phyloP scores from a whole-genome alignment of 2,113 vertebrate genomes.

The Cololabis saira region DNA sequence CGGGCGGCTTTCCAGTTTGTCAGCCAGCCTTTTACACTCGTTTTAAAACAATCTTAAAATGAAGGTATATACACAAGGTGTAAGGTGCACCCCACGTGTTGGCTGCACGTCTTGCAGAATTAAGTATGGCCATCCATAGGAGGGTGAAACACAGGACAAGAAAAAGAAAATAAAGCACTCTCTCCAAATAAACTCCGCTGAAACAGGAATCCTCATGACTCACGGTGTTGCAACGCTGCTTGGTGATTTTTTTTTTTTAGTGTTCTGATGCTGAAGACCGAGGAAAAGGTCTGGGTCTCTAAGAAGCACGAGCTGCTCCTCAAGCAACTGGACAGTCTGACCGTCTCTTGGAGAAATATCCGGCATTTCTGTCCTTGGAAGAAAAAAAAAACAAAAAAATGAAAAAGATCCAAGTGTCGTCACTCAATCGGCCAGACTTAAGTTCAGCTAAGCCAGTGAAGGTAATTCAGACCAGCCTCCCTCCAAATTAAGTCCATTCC shows the following conservation, averaged over 20 bases:
- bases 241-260: conserved; percentile 77
- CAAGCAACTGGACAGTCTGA: conserved; percentile 65
- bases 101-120: conserved; percentile 65
- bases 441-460: conserved; percentile 51
- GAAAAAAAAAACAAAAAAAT: too few relatives aligned
- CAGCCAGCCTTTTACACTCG: conserved; percentile 76
- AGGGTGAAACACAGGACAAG: conserved; percentile 61
- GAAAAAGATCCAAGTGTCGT: conserved; percentile 70
- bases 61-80: conserved; percentile 84
- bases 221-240: conserved; percentile 62
- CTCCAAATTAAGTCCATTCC: conserved; percentile 20
- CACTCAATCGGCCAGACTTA: conserved; percentile 56
- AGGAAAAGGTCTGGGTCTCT: conserved; percentile 83
- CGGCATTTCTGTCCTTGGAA: conserved; percentile 70
- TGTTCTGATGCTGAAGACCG: conserved; percentile 79
- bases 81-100: conserved; percentile 65
- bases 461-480: conserved; percentile 37
- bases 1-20: conserved; percentile 55
- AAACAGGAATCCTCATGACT: conserved; percentile 70
- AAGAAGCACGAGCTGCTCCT: conserved; percentile 77
- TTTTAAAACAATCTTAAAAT: conserved; percentile 88
- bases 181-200: conserved; percentile 44
- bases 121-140: conserved; percentile 70
- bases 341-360: conserved; percentile 64
- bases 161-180: conserved; percentile 13